A percentile compares a stretch with the other conserved stretches of the same genome.
Conservation (phyloP, 2,797 vertebrate genomes). For the Poeciliopsis paucimaculata region DNA sequence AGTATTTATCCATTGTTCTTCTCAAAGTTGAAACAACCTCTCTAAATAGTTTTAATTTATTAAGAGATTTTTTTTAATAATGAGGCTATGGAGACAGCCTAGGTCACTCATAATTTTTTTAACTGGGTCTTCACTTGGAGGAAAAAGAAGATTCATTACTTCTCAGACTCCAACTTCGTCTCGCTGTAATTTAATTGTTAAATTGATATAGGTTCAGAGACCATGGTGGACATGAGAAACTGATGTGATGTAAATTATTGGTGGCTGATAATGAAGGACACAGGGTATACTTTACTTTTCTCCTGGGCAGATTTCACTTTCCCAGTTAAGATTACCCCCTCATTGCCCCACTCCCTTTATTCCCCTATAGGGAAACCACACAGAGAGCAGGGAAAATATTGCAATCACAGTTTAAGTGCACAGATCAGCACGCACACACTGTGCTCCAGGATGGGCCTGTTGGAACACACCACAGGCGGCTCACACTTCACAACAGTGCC, state of each 20-base stretch:
- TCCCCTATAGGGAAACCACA: constrained; percentile 55
- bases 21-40: not conserved
- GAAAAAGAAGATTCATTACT: constrained; percentile 32
- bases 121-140: constrained; percentile 20
- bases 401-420: constrained; percentile 58
- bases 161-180: not conserved
- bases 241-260: constrained; percentile 52
- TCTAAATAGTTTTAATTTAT: not conserved
- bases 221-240: constrained; percentile 25
- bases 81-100: constrained; percentile 8
- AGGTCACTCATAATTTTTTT: constrained; percentile 8
- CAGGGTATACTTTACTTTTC: constrained; percentile 51
- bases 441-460: constrained; percentile 29
- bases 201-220: constrained; percentile 9
- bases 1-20: constrained; percentile 5
- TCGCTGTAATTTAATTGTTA: not conserved
- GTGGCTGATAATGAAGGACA: constrained; percentile 39
- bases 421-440: constrained; percentile 28
- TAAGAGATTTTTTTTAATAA: not conserved
- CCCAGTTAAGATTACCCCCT: constrained; percentile 15
- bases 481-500: constrained; percentile 15
- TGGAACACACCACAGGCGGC: constrained; percentile 29
- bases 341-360: constrained; percentile 12
- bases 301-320: constrained; percentile 29
- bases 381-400: constrained; percentile 49